These are phyloP conservation scores for Pogonomyrmex californicus DNA, from an alignment of 1,140 invertebrate species.

Conservation along the genomic window DNA sequence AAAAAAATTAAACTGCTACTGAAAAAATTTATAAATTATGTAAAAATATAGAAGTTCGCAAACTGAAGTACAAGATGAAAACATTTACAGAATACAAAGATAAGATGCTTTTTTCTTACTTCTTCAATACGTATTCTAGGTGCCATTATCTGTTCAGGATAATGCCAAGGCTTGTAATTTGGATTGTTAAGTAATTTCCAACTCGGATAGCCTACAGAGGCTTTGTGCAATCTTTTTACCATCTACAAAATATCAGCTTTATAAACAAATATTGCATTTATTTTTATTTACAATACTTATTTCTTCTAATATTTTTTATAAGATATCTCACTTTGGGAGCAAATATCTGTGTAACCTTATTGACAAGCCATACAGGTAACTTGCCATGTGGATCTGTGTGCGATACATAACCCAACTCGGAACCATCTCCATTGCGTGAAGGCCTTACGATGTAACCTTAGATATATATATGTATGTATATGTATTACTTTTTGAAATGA, in stretches of 20 bases:
- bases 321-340: constrained; percentile 90
- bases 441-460: constrained; percentile 87
- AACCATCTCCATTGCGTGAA: constrained; percentile 88
- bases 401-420: constrained; percentile 94
- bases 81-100: constrained; percentile 28
- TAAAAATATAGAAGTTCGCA: constrained; percentile 8
- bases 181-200: constrained; percentile 94
- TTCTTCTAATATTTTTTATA: neutral
- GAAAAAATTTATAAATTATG: neutral
- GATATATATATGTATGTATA: constrained; percentile 22
- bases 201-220: constrained; percentile 91
- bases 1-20: neutral
- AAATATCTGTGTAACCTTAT: constrained; percentile 95
- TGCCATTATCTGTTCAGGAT: constrained; percentile 93
- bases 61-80: neutral
- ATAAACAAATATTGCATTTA: neutral
- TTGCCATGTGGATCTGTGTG: constrained; percentile 96
- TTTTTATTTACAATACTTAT: neutral
- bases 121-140: constrained; percentile 90
- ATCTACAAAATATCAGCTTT: constrained; percentile 83
- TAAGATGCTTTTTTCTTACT: constrained; percentile 86
- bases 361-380: constrained; percentile 95
- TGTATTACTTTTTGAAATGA: too few relatives aligned
- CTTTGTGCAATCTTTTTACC: constrained; percentile 93
- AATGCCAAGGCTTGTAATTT: constrained; percentile 94